Percentiles rank a stretch among this genome's conserved stretches.
Evolutionary conservation across 1,140 invertebrate genomes (phyloP).

Genomic region (Pomacea maculata): DNA sequence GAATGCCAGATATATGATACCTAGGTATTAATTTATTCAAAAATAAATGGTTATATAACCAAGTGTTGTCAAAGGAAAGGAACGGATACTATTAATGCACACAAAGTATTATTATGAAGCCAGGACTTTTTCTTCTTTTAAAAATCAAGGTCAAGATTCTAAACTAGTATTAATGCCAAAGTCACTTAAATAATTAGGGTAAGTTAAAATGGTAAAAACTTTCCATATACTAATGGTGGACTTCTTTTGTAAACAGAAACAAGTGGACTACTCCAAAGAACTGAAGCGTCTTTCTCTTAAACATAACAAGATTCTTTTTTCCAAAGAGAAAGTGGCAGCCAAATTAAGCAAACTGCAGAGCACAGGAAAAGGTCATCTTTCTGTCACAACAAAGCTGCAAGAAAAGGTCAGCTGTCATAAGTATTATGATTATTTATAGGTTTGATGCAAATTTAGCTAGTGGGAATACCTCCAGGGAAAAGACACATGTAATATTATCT

Average conservation of each 20-base stretch:
- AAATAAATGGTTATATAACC: too few relatives aligned
- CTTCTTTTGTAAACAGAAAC: neutral
- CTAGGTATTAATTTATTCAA: too few relatives aligned
- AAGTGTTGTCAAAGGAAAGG: too few relatives aligned
- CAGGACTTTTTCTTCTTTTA: neutral
- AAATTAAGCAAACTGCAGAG: conserved; percentile 15
- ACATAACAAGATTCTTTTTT: conserved; percentile 2
- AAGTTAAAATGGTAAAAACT: neutral
- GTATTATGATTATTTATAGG: too few relatives aligned
- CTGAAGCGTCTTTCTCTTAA: conserved; percentile 17
- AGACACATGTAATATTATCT: too few relatives aligned
- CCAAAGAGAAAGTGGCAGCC: conserved; percentile 7
- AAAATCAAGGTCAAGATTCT: neutral
- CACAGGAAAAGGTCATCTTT: conserved; percentile 17
- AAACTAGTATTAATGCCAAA: neutral
- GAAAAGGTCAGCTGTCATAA: conserved; percentile 20
- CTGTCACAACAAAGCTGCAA: conserved; percentile 14
- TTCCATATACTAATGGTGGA: neutral
- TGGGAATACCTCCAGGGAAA: too few relatives aligned
- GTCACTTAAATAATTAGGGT: neutral
- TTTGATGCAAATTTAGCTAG: too few relatives aligned
- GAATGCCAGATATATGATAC: too few relatives aligned
- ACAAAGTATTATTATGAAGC: neutral
- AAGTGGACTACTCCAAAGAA: conserved; percentile 18
- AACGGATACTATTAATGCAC: neutral